Evolutionary conservation across 2,797 vertebrate species (phyloP), one percentile per base, ranked within the genome.

Genomic region (Protosalanx chinensis): DNA sequence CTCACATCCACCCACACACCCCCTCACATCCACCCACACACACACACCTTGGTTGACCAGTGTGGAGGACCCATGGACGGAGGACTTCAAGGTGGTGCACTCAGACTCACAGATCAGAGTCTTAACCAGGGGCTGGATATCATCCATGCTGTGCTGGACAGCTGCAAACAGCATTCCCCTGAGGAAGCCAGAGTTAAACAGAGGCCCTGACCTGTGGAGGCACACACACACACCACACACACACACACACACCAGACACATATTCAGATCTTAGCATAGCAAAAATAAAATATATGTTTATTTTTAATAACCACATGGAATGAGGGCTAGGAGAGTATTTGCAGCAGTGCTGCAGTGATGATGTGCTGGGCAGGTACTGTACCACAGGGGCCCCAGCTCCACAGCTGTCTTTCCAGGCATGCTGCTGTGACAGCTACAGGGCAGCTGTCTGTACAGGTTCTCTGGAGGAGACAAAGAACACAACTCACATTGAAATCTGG

Each of bases 331-430:
- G 7, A 13, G 13, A 46, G 41, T 46, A 46, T 46, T 46, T 46
- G 41, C 1, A 41, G 37, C 7, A 3, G 41, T 13, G 41, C 12
- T 12, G 41, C 0, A 13, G 41, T 46, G 41, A 2, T 41, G 37
- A 41, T 7, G 20, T 32, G 16, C 8, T 12, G 1, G 46, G 53
- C 16, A 35, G 30, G 12, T 5, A 49, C 23, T 27, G 5, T 6
- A 99, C 97, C 97, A 99, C 8, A 98, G 85, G 0, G 96, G 96
- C 61, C 97, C 97, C 23, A 99, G 95, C 68, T 95, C 91, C 75
- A 98, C 93, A 0, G 97, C 95, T 0, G 97, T 98, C 88, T 94
- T 98, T 64, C 97, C 97, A 0, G 97, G 96, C 92, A 98, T 95
- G 76, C 95, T 97, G 76, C 93, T 93, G 0, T 98, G 93, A 76